phyloP scores from a whole-genome alignment of 2,888 invertebrate species.

The Halictus quadricinctus region DNA sequence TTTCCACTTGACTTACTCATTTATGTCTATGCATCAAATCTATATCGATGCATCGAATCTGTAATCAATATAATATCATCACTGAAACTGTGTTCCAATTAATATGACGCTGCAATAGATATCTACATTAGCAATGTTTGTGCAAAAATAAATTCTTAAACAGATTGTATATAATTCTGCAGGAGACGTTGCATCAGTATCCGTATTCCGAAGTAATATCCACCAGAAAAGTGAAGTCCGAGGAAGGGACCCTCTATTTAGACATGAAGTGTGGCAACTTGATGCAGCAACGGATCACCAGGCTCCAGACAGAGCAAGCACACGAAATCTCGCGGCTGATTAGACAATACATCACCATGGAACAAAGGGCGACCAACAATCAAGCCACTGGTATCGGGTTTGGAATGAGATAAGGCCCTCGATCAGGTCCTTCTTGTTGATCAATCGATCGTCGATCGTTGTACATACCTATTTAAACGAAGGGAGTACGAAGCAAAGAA shows the following conservation, averaged over 20 bases:
- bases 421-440: not conserved
- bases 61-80: no score
- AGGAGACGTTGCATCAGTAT: constrained; percentile 96
- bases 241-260: constrained; percentile 94
- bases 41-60: no score
- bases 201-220: constrained; percentile 98
- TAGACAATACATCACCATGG: constrained; percentile 97
- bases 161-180: constrained; percentile 50
- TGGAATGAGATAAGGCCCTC: constrained; percentile 76
- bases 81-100: no score
- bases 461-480: constrained; percentile 38
- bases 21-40: no score
- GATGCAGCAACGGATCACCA: constrained; percentile 96
- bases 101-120: no score
- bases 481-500: not conserved
- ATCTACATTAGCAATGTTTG: no score
- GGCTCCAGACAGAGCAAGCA: constrained; percentile 98
- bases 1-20: no score
- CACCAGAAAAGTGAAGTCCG: constrained; percentile 95
- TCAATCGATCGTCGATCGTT: constrained; percentile 24
- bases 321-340: constrained; percentile 98
- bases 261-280: constrained; percentile 99
- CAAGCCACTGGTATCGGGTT: constrained; percentile 76
- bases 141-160: no score
- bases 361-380: constrained; percentile 84